These are phyloP conservation scores for Antedon mediterranea DNA, from an alignment of 53 echinoderm and acorn worm species.

Conservation along the genomic window DNA sequence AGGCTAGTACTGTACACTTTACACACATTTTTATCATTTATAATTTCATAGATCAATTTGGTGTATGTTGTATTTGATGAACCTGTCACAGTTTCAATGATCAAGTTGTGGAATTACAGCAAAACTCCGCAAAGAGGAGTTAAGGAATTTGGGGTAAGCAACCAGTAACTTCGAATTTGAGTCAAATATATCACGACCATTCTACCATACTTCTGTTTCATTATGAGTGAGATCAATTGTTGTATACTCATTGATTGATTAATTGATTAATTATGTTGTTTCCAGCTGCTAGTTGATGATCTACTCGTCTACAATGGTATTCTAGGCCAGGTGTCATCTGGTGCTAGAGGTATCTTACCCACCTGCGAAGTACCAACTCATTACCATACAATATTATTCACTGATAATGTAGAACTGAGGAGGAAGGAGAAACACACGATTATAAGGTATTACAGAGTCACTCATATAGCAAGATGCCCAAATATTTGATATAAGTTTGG, in stretches of 20 bases:
- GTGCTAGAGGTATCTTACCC: constrained; percentile 80
- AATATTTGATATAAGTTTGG: too few species aligned
- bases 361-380: constrained; percentile 62
- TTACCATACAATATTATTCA: constrained; percentile 93
- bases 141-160: constrained; percentile 98
- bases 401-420: constrained; percentile 64
- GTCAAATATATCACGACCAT: too few species aligned
- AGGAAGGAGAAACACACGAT: constrained; percentile 78
- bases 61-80: constrained; percentile 94
- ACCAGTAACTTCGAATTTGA: too few species aligned
- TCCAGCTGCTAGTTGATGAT: constrained; percentile 86
- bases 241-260: too few species aligned
- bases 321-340: constrained; percentile 55
- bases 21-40: background rate
- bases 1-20: too few species aligned
- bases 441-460: too few species aligned
- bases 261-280: background rate
- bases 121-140: constrained; percentile 83
- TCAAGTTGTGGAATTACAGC: constrained; percentile 95
- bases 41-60: constrained; percentile 51
- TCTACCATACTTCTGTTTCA: too few species aligned
- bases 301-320: constrained; percentile 91
- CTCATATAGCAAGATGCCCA: too few species aligned
- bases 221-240: too few species aligned
- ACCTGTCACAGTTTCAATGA: constrained; percentile 85